Evolutionary conservation across 2,797 vertebrate species (phyloP), one percentile per base, ranked within the genome.

Genomic region (Graptemys geographica): DNA sequence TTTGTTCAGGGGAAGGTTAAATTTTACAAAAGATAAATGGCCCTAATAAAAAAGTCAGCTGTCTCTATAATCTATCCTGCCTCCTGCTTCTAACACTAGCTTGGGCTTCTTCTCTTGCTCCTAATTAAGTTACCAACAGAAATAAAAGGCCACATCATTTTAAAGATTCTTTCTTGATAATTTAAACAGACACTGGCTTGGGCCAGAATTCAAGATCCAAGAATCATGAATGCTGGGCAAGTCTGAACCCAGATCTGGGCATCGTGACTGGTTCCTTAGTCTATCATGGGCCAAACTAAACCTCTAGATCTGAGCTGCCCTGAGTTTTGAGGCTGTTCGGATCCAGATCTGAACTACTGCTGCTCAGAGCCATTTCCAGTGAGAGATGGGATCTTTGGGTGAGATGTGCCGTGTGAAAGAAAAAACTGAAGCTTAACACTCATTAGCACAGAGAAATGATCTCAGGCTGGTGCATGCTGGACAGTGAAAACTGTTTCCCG

Each of bases 101-200:
- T 80, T 89, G 2, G 8, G 65, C 28, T 31, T 28, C 57, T 5
- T n/a, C 33, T 23, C 18, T 69, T 69, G 79, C 56, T 92, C 94
- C 89, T 96, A 96, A 96, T 96, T 97, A 95, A 97, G 80, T 74
- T 90, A n/a, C 18, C 27, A 53, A 49, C 1, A 69, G 92, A 74
- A 51, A 82, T 81, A 82, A 94, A 95, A 91, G 94, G 47, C 83
- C 52, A 47, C 56, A 33, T 23, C 0, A 87, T 69, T 52, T 5
- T 88, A 89, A 95, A 72, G 53, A 1, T 81, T 94, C 90, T 95
- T 96, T 96, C 96, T 90, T 53, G 95, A 94, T 93, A 95, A 86
- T 94, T 86, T 47, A 4, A 13, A 1, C 3, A 88, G 62, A 87
- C 28, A 1, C 47, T 69, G 52, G 90, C 90, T 84, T 28, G 94